Percentiles rank a stretch among this genome's conserved stretches.
Evolutionary conservation across 2,797 vertebrate genomes (phyloP).

Genomic region (Oryzias sinensis): DNA sequence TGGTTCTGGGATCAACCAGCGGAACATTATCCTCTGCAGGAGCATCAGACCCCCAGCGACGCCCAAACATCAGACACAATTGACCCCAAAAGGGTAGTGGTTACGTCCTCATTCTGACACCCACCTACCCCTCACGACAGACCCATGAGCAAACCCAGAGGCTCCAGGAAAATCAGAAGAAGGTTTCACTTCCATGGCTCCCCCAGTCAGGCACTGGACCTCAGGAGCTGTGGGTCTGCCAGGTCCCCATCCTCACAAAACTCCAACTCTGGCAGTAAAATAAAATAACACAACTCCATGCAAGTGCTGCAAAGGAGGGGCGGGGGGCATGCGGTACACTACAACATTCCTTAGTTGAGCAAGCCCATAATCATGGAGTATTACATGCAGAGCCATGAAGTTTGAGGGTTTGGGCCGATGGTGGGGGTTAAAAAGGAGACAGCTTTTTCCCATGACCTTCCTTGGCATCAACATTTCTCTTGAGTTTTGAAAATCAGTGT

Average conservation of each 20-base stretch:
- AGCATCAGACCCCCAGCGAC: conserved; percentile 57
- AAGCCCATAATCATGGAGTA: conserved; percentile 70
- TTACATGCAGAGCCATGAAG: conserved; percentile 71
- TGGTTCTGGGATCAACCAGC: too few relatives aligned
- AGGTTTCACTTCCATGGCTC: conserved; percentile 21
- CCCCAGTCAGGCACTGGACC: conserved; percentile 25
- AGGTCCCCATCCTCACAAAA: conserved; percentile 33
- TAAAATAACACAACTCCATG: conserved; percentile 46
- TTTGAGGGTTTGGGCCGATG: conserved; percentile 56
- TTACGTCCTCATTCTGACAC: too few relatives aligned
- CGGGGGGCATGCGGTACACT: conserved; percentile 45
- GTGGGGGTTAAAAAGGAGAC: conserved; percentile 45
- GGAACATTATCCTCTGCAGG: conserved; percentile 39
- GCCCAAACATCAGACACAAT: too few relatives aligned
- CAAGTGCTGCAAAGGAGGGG: conserved; percentile 30
- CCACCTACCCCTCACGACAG: too few relatives aligned
- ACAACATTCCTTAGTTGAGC: conserved; percentile 68
- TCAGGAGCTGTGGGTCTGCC: conserved; percentile 42
- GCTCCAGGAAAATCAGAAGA: too few relatives aligned
- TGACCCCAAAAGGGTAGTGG: too few relatives aligned
- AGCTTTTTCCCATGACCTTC: conserved; percentile 68
- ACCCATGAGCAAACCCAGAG: too few relatives aligned
- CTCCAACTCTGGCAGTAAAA: conserved; percentile 11
- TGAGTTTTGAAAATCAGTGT: conserved; percentile 62
- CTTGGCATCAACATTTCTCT: conserved; percentile 56